phyloP scores from a whole-genome alignment of 2,113 vertebrate species.

The Vimba vimba region DNA sequence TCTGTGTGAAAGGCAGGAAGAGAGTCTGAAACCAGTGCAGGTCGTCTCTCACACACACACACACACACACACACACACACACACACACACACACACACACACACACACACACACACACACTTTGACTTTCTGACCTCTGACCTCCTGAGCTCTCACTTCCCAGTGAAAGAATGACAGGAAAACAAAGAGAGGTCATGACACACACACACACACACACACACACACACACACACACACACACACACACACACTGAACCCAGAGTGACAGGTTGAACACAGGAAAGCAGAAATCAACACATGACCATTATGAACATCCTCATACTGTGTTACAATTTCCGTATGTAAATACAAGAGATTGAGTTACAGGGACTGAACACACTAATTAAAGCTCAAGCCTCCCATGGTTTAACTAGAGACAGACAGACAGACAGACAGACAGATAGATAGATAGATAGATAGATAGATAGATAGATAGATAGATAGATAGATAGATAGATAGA shows the following conservation, averaged over 20 bases:
- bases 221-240: not conserved
- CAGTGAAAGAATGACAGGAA: conserved; percentile 42
- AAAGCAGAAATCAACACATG: not conserved
- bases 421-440: no score
- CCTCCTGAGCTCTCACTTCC: conserved; percentile 15
- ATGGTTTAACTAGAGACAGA: no score
- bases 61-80: conserved; percentile 13
- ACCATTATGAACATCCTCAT: not conserved
- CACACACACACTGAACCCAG: conserved; percentile 1
- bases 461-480: no score
- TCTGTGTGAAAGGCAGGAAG: conserved; percentile 12
- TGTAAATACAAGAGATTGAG: not conserved
- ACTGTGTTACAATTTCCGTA: not conserved
- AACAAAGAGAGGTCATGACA: conserved; percentile 45
- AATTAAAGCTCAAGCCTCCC: no score
- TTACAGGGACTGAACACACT: no score
- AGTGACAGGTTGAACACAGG: conserved; percentile 36
- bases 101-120: conserved; percentile 24
- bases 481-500: no score
- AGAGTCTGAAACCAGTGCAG: not conserved
- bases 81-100: not conserved
- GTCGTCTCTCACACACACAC: not conserved
- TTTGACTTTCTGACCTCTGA: conserved; percentile 33
- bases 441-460: no score
- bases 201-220: conserved; percentile 40